Evolutionary conservation across 2,888 invertebrate genomes (phyloP).

Genomic region (Latrodectus elegans): DNA sequence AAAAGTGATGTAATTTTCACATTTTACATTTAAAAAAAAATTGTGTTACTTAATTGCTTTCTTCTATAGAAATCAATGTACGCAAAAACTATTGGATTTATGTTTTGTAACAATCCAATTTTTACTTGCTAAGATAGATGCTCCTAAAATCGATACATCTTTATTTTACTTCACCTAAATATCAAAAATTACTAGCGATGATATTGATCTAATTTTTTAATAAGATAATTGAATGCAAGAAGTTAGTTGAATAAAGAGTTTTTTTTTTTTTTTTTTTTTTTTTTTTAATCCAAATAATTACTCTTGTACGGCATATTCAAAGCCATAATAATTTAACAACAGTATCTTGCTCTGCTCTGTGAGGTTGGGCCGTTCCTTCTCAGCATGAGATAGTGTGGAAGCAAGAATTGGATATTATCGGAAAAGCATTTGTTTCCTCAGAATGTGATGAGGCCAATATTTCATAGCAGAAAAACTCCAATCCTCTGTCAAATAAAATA

Average conservation of each 20-base stretch:
- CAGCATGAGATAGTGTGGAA: constrained; percentile 41
- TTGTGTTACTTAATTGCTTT: too few species aligned
- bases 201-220: not conserved
- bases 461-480: constrained; percentile 54
- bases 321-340: constrained; percentile 45
- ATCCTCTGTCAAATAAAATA: constrained; percentile 60
- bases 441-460: constrained; percentile 62
- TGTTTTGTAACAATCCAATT: not conserved
- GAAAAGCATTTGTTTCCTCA: constrained; percentile 66
- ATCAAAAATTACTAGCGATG: not conserved
- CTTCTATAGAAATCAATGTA: too few species aligned
- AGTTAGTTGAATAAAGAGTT: constrained; percentile 33
- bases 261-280: too few species aligned
- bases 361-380: constrained; percentile 16
- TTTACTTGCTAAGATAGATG: not conserved
- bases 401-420: constrained; percentile 65
- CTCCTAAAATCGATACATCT: not conserved
- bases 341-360: not conserved
- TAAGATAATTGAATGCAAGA: constrained; percentile 40
- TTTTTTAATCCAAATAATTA: constrained; percentile 65
- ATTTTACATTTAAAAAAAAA: too few species aligned
- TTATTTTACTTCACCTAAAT: not conserved
- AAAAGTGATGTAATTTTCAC: too few species aligned
- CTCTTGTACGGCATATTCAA: not conserved
- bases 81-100: too few species aligned